Conservation (phyloP, 2,113 vertebrate species). For the Pseudonaja textilis region DNA sequence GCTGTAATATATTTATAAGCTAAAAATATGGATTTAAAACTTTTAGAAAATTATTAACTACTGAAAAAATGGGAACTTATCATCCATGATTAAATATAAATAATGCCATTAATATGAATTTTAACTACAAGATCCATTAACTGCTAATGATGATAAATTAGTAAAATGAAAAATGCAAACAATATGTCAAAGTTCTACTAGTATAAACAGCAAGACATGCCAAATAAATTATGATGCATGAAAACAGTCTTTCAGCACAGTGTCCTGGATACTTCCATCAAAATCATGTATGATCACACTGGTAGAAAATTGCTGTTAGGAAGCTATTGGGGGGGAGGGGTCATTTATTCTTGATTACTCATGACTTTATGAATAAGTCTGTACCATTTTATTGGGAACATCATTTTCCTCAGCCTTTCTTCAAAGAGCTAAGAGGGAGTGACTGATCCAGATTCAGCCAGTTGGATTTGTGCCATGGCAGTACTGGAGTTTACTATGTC, state of each 20-base stretch:
- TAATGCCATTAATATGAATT: background rate
- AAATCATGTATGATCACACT: background rate
- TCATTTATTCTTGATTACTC: background rate
- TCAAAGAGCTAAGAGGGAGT: background rate
- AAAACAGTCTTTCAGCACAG: background rate
- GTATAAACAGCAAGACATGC: background rate
- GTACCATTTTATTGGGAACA: background rate
- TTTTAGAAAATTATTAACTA: background rate
- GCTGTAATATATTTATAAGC: background rate
- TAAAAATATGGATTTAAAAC: background rate
- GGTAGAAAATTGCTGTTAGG: background rate
- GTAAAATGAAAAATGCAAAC: background rate
- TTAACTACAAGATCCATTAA: background rate
- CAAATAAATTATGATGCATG: background rate
- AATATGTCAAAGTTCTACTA: background rate
- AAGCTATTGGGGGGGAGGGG: background rate
- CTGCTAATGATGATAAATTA: background rate
- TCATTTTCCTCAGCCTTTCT: background rate
- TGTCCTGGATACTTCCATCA: background rate
- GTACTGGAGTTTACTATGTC: background rate
- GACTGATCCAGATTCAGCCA: background rate
- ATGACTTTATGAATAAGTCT: background rate
- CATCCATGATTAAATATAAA: background rate
- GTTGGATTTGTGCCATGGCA: background rate
- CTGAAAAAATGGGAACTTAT: background rate